Conservation (phyloP, 2,888 invertebrate species). For the Dicyrtomina minuta region DNA sequence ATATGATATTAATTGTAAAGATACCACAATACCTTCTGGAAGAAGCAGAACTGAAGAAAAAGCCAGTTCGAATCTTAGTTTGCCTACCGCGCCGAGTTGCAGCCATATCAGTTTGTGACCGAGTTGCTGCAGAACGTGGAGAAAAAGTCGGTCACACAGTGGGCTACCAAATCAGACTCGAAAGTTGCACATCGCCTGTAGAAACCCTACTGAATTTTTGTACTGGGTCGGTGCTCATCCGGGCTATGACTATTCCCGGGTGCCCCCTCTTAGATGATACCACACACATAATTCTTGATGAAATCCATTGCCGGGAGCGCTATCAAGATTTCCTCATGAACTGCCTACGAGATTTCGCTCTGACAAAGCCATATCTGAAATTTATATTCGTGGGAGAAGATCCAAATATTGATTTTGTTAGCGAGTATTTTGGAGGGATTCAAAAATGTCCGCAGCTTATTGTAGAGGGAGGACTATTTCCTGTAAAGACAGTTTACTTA, state of each 20-base stretch:
- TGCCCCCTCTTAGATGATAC: no score
- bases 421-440: conserved; percentile 79
- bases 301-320: no score
- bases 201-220: conserved; percentile 84
- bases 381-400: conserved; percentile 94
- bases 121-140: conserved; percentile 69
- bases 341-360: conserved; percentile 72
- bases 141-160: conserved; percentile 65
- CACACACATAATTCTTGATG: no score
- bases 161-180: conserved; percentile 88
- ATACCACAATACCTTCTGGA: conserved; percentile 87
- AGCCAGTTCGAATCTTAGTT: conserved; percentile 82
- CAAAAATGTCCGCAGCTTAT: conserved; percentile 55
- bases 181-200: no score
- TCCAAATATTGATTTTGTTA: no score
- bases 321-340: conserved; percentile 90
- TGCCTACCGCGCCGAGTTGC: conserved; percentile 91
- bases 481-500: conserved; percentile 48
- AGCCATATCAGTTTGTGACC: conserved; percentile 83
- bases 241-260: no score
- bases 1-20: neutral
- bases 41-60: conserved; percentile 63
- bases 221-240: conserved; percentile 84
- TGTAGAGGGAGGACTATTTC: neutral
- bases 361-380: conserved; percentile 69